Conservation (phyloP, 2,888 invertebrate genomes). For the Encarsia formosa region DNA sequence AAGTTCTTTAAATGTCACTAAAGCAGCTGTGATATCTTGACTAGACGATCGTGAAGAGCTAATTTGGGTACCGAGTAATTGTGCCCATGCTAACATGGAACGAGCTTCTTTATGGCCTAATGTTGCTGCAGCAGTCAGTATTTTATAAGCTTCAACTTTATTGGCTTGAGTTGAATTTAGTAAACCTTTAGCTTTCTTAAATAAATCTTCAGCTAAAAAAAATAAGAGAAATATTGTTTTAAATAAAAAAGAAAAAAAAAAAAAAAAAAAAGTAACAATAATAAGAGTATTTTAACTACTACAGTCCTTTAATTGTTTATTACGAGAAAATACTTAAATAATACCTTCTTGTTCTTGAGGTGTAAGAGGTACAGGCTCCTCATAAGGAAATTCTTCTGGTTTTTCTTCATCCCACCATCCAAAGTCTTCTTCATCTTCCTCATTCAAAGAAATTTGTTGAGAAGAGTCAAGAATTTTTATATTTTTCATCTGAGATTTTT, state of each 20-base stretch:
- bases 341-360: slow-evolving; percentile 66
- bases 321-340: not conserved
- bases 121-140: slow-evolving; percentile 75
- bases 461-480: slow-evolving; percentile 28
- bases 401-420: slow-evolving; percentile 31
- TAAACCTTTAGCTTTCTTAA: slow-evolving; percentile 66
- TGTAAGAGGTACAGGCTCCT: slow-evolving; percentile 57
- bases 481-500: slow-evolving; percentile 29
- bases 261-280: not conserved
- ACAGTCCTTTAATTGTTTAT: not conserved
- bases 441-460: slow-evolving; percentile 19
- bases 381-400: slow-evolving; percentile 48
- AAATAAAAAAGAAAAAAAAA: not conserved
- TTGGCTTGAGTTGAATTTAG: slow-evolving; percentile 70
- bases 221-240: not conserved
- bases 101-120: slow-evolving; percentile 77
- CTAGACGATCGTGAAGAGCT: slow-evolving; percentile 45
- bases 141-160: slow-evolving; percentile 68
- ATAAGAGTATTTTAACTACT: not conserved
- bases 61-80: slow-evolving; percentile 77
- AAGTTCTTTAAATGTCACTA: slow-evolving; percentile 70
- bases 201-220: slow-evolving; percentile 67
- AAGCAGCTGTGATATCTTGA: slow-evolving; percentile 73
- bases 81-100: slow-evolving; percentile 83
- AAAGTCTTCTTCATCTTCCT: slow-evolving; percentile 27